Conservation (phyloP, 2,113 vertebrate species). For the Galeopterus variegatus region DNA sequence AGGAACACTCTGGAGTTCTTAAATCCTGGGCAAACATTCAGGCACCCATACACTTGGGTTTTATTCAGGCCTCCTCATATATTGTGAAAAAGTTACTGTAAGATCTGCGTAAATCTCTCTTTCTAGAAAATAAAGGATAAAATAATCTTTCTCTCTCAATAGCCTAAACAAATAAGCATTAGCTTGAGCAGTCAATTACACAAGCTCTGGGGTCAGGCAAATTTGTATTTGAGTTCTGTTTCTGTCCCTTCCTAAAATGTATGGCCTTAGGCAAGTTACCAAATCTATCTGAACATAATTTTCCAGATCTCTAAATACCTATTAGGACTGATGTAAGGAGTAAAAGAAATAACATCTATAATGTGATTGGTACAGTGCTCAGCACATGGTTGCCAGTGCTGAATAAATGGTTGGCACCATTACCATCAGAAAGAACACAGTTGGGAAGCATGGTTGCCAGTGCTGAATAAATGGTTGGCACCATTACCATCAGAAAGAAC, state of each 20-base stretch:
- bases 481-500: neutral
- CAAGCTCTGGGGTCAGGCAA: neutral
- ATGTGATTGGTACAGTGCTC: neutral
- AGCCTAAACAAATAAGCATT: neutral
- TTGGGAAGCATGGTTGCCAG: no score
- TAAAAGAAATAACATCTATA: neutral
- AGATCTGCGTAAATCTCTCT: neutral
- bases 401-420: neutral
- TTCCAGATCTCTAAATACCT: neutral
- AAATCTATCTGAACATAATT: neutral
- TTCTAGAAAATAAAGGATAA: neutral
- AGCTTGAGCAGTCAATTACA: neutral
- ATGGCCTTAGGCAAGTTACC: neutral
- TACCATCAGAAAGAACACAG: neutral
- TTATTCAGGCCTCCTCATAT: neutral
- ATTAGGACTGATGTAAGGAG: neutral
- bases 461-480: neutral
- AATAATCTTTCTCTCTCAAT: neutral
- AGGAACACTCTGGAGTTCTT: neutral
- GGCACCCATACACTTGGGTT: neutral
- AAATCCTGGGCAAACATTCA: neutral
- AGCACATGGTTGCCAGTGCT: neutral
- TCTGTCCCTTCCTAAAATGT: neutral
- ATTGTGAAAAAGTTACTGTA: neutral
- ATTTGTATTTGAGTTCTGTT: neutral